Evolutionary conservation across 2,113 vertebrate species (phyloP), one percentile per base, ranked within the genome.

Genomic region (Triplophysa siluroides): DNA sequence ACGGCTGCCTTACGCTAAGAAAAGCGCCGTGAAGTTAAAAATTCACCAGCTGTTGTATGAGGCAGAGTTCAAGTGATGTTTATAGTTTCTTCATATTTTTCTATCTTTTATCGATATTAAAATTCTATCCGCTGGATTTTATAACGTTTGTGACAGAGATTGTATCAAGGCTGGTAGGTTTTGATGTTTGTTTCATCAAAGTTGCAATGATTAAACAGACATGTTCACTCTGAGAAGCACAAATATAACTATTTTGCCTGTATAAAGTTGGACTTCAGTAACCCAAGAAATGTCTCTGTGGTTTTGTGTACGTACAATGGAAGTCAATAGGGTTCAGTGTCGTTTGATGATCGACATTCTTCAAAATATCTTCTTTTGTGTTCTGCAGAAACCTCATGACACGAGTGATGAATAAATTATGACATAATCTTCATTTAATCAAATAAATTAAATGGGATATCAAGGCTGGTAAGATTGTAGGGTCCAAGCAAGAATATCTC

Each of bases 11-110:
- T 78, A 85, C 26, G 62, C 75, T 8, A 85, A 85, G 70, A 85
- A 83, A 29, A 83, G 79, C 54, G 81, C 79, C 9, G 72, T 83
- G 6, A 85, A 83, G 41, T 68, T 85, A 54, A 83, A 83, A 63
- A 81, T 85, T 14, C 79, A 83, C 69, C 84, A 85, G 75, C 79
- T 83, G 21, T 23, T 83, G 26, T 83, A 85, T 50, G 82, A 85
- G 58, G 84, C 81, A 1, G 76, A 75, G 60, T 85, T 85, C 14
- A 69, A 83, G 72, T 81, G 61, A 50, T 21, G 64, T 71, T 45
- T 23, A 26, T 74, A 76, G 64, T 64, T 61, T 69, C 23, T 58
- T 62, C 2, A 69, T 29, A 69, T 61, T 78, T 78, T 78, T 78
- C 43, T 79, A 71, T 63, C 23, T 62, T 70, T 79, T 79, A 70